Evolutionary conservation across 2,113 vertebrate species (phyloP).

Genomic region (Orthonyx spaldingii): DNA sequence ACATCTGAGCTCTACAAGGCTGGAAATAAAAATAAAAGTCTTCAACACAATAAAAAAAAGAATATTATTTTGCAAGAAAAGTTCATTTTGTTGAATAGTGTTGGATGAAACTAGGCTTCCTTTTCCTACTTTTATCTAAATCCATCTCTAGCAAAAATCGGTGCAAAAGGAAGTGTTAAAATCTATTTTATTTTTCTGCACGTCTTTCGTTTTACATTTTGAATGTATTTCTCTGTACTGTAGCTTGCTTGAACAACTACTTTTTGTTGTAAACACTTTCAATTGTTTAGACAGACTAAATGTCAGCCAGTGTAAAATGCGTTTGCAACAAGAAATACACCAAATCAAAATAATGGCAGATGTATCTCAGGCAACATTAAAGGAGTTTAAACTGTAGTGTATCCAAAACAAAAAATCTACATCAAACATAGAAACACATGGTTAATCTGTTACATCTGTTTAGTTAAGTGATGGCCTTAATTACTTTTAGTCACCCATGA

Average conservation of each 20-base stretch:
- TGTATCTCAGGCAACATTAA: slow-evolving; percentile 1
- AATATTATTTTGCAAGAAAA: not conserved
- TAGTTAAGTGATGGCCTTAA: not conserved
- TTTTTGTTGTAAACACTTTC: slow-evolving; percentile 35
- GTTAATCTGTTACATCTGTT: slow-evolving; percentile 10
- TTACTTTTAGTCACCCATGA: not conserved
- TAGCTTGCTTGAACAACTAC: slow-evolving; percentile 2
- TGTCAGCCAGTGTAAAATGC: slow-evolving; percentile 36
- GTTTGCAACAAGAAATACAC: slow-evolving; percentile 36
- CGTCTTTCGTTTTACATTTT: not conserved
- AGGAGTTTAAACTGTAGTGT: not conserved
- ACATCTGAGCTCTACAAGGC: not conserved
- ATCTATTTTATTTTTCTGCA: not conserved
- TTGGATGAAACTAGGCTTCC: not conserved
- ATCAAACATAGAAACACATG: not conserved
- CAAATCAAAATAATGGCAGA: slow-evolving; percentile 42
- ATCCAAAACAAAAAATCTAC: not conserved
- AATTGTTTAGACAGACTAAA: slow-evolving; percentile 55
- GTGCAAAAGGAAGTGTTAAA: not conserved
- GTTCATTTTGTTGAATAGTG: not conserved
- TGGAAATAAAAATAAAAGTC: not conserved
- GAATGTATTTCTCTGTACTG: not conserved
- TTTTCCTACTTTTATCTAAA: not conserved
- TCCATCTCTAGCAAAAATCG: not conserved
- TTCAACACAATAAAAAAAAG: not conserved